Evolutionary conservation across 2,113 vertebrate species (phyloP).

Genomic region (Vombatus ursinus): DNA sequence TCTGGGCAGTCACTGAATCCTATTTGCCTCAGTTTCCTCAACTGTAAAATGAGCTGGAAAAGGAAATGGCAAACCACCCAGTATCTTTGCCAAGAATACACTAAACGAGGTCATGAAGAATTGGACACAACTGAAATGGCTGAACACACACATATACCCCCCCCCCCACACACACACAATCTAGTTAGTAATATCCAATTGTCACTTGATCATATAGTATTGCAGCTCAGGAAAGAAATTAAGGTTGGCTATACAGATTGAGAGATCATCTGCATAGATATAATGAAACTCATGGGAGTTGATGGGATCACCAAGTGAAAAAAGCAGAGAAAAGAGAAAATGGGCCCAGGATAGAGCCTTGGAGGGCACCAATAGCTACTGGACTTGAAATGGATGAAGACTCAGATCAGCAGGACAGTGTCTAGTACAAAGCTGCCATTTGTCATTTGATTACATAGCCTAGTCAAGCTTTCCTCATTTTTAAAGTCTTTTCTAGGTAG

Average conservation of each 20-base stretch:
- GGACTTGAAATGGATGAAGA: neutral
- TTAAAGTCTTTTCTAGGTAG: neutral
- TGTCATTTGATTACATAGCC: neutral
- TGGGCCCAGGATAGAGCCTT: neutral
- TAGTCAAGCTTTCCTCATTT: neutral
- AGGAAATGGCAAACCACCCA: too few species aligned
- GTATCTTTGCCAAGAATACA: neutral
- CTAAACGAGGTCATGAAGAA: neutral
- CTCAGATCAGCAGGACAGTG: neutral
- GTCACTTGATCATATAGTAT: neutral
- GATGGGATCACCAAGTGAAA: neutral
- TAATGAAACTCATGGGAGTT: neutral
- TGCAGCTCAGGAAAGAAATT: neutral
- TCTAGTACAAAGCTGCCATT: neutral
- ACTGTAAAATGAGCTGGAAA: too few species aligned
- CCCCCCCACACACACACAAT: neutral
- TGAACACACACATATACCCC: too few species aligned
- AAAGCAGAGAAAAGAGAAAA: neutral
- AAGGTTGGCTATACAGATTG: neutral
- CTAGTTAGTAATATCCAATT: neutral
- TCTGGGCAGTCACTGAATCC: too few species aligned
- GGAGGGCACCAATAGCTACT: neutral
- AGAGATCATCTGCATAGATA: neutral
- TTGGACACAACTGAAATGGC: neutral
- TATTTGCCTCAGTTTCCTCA: too few species aligned